Percentiles rank a stretch among this genome's conserved stretches.
Evolutionary conservation across 1,140 invertebrate species (phyloP).

Genomic region (Ceratina australensis): DNA sequence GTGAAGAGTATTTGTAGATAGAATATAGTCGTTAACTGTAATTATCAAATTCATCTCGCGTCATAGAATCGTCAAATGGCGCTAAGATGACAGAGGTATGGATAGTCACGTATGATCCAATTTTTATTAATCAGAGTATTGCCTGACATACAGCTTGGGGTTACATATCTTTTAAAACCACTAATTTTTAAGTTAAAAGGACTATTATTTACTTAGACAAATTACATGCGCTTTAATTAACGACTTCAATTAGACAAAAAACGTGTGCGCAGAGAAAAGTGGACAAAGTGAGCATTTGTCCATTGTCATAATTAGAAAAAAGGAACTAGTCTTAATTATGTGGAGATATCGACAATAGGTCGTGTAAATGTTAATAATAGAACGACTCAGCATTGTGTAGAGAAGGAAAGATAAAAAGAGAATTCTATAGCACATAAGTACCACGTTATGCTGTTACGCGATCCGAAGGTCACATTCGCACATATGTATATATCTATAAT

Average conservation of each 20-base stretch:
- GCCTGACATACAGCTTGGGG: too few relatives aligned
- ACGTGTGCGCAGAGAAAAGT: too few relatives aligned
- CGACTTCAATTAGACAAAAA: not conserved
- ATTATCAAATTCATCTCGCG: constrained; percentile 55
- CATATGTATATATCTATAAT: constrained; percentile 43
- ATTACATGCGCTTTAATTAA: too few relatives aligned
- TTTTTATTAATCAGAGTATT: constrained; percentile 31
- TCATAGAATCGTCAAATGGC: constrained; percentile 51
- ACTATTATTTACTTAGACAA: too few relatives aligned
- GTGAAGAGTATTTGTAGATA: constrained; percentile 44
- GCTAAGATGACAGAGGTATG: constrained; percentile 38
- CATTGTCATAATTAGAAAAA: not conserved
- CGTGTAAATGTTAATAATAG: constrained; percentile 40
- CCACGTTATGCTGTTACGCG: constrained; percentile 51
- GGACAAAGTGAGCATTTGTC: too few relatives aligned
- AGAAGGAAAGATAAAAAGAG: constrained; percentile 41
- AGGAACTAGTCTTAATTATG: not conserved
- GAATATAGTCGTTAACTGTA: constrained; percentile 6
- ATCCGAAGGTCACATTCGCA: constrained; percentile 52
- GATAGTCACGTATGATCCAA: not conserved
- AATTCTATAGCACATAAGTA: constrained; percentile 57
- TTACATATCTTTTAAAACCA: too few relatives aligned
- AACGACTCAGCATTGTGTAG: not conserved
- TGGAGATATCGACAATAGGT: not conserved
- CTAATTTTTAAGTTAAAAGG: not conserved